These are phyloP conservation scores for Cerceris ruficornis DNA, from an alignment of 2,888 invertebrate genomes.

Conservation along the genomic window DNA sequence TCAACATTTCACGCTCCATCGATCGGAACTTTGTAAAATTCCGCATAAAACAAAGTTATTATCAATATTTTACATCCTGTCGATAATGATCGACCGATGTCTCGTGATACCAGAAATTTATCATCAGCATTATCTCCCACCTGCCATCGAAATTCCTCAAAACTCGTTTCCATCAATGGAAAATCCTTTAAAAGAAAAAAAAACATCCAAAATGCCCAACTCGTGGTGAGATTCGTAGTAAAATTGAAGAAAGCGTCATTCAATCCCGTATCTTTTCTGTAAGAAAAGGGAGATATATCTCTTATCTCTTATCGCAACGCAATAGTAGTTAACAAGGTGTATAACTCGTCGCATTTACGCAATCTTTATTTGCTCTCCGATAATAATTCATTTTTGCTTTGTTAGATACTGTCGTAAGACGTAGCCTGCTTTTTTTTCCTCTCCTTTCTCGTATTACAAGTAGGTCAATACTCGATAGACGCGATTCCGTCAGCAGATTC, in stretches of 20 bases:
- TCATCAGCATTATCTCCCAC: too few relatives aligned
- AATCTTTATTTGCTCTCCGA: constrained; percentile 1
- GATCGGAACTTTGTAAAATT: too few relatives aligned
- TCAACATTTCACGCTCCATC: too few relatives aligned
- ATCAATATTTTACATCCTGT: too few relatives aligned
- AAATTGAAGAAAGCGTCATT: not conserved
- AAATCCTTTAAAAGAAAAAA: too few relatives aligned
- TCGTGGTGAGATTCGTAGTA: too few relatives aligned
- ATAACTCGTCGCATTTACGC: not conserved
- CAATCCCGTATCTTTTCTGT: not conserved
- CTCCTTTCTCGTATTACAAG: not conserved
- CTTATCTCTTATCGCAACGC: not conserved
- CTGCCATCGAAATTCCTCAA: too few relatives aligned
- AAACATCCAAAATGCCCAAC: too few relatives aligned
- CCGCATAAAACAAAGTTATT: too few relatives aligned
- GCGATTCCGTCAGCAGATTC: constrained; percentile 1
- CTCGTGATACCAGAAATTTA: too few relatives aligned
- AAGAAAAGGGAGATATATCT: not conserved
- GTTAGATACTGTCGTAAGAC: not conserved
- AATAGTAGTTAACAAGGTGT: not conserved
- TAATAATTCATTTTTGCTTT: not conserved
- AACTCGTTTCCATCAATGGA: too few relatives aligned
- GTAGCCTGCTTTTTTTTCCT: not conserved
- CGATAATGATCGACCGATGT: too few relatives aligned
- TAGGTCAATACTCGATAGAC: constrained; percentile 10